Evolutionary conservation across 2,888 invertebrate genomes (phyloP).

Genomic region (Drosophila colorata): DNA sequence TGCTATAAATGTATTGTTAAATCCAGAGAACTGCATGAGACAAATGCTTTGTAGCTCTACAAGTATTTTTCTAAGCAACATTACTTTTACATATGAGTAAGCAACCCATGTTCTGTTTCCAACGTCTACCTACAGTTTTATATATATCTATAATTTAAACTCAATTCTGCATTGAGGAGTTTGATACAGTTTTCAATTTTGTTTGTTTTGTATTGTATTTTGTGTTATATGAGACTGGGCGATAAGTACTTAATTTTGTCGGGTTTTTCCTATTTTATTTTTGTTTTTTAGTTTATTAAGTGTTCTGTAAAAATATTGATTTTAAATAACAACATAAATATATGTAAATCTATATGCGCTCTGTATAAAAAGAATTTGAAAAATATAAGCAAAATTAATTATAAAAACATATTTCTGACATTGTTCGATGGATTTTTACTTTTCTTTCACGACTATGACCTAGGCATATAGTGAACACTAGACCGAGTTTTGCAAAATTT

Average conservation of each 20-base stretch:
- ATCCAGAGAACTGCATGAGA: conserved; percentile 40
- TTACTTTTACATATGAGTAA: conserved; percentile 1
- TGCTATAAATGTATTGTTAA: conserved; percentile 31
- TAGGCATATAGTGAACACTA: no score
- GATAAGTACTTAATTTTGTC: conserved; percentile 47
- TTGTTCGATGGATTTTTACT: not conserved
- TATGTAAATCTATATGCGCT: conserved; percentile 34
- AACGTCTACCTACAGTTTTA: not conserved
- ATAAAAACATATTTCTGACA: not conserved
- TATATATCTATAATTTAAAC: not conserved
- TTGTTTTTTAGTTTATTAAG: conserved; percentile 32
- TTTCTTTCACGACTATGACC: not conserved
- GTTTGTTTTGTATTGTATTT: conserved; percentile 14
- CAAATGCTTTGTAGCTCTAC: conserved; percentile 34
- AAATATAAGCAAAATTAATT: conserved; percentile 21
- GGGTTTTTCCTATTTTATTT: conserved; percentile 5
- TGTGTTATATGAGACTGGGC: conserved; percentile 43
- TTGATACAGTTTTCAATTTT: conserved; percentile 2
- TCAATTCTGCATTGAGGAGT: not conserved
- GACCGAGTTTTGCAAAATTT: no score
- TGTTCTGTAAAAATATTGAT: conserved; percentile 33
- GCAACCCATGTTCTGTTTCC: not conserved
- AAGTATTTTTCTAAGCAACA: conserved; percentile 33
- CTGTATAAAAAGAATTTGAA: conserved; percentile 41
- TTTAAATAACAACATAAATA: conserved; percentile 23